phyloP scores from a whole-genome alignment of 2,797 vertebrate species.

The Enteromius afrohamiltoni region DNA sequence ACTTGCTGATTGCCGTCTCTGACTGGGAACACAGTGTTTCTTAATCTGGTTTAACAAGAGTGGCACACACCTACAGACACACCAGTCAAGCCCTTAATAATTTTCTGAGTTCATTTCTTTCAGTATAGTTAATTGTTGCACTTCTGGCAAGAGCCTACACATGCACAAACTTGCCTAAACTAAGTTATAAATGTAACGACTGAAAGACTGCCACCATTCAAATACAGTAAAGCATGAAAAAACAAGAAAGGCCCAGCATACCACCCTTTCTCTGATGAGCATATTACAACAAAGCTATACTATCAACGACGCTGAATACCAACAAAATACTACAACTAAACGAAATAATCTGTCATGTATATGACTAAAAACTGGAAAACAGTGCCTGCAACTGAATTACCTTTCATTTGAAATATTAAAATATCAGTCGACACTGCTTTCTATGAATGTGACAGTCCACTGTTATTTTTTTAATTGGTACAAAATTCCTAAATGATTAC shows the following conservation, averaged over 20 bases:
- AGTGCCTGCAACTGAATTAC: neutral
- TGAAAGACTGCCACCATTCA: neutral
- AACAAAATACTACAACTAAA: neutral
- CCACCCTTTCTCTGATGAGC: neutral
- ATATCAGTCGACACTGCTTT: neutral
- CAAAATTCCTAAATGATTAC: too few species aligned
- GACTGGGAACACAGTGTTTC: slow-evolving; percentile 37
- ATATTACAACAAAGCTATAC: too few species aligned
- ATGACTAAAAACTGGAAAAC: neutral
- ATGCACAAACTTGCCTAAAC: slow-evolving; percentile 20
- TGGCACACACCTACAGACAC: slow-evolving; percentile 33
- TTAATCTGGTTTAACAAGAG: slow-evolving; percentile 13
- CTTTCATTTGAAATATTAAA: neutral
- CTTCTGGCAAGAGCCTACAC: slow-evolving; percentile 1
- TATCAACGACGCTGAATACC: neutral
- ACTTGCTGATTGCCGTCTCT: neutral
- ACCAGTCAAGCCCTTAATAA: slow-evolving; percentile 25
- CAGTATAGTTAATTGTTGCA: neutral
- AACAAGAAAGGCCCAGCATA: neutral
- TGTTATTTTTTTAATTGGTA: neutral
- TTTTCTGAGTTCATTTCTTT: slow-evolving; percentile 18
- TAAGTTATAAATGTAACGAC: neutral
- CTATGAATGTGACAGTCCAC: neutral
- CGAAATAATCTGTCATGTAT: neutral
- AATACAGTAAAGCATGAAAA: neutral